Conservation (phyloP, 2,888 invertebrate species). For the Drosophila nr. perissopoda region DNA sequence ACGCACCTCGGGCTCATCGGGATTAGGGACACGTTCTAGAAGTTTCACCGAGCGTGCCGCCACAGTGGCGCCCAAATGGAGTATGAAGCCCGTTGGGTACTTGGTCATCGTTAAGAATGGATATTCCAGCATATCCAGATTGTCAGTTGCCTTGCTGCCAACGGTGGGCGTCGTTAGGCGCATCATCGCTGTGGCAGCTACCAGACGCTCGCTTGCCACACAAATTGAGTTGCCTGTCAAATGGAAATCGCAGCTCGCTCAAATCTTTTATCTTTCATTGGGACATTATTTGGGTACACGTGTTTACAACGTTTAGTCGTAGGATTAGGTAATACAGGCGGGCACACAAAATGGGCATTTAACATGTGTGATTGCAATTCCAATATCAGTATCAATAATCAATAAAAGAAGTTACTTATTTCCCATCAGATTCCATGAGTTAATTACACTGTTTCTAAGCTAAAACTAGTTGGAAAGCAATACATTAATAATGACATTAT, state of each 20-base stretch:
- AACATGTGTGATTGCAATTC: conserved; percentile 15
- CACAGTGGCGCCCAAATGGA: conserved; percentile 94
- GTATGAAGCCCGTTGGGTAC: conserved; percentile 94
- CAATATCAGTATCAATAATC: background rate
- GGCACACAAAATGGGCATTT: conserved; percentile 29
- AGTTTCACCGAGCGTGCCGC: conserved; percentile 94
- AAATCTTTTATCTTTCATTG: background rate
- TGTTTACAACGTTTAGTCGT: conserved; percentile 47
- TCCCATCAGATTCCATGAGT: background rate
- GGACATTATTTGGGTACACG: conserved; percentile 12
- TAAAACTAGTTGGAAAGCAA: background rate
- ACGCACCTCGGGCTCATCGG: conserved; percentile 95
- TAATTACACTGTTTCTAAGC: background rate
- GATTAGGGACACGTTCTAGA: conserved; percentile 91
- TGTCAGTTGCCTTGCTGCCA: conserved; percentile 89
- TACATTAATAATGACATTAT: background rate
- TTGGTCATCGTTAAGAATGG: conserved; percentile 97
- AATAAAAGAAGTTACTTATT: background rate
- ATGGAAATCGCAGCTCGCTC: conserved; percentile 41
- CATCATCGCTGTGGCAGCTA: conserved; percentile 86
- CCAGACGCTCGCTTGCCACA: conserved; percentile 88
- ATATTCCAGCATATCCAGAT: conserved; percentile 96
- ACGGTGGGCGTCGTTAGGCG: conserved; percentile 87
- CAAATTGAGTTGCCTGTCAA: conserved; percentile 90
- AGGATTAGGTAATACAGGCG: conserved; percentile 19